These are phyloP conservation scores for Dromiciops gliroides DNA, from an alignment of 2,113 vertebrate species.

Conservation along the genomic window DNA sequence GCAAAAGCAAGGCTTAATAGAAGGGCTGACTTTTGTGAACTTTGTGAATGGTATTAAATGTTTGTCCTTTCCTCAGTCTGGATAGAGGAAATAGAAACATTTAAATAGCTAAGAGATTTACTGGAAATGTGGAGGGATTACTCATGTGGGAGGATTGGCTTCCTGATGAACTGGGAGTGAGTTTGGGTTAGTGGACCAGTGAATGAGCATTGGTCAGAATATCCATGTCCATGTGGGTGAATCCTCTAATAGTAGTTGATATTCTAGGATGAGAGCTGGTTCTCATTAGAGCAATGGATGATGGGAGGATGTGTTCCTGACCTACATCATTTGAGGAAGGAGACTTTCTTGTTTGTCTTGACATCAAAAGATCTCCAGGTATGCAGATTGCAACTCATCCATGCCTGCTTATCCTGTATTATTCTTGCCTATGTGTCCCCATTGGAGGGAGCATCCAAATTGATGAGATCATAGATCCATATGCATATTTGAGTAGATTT, in stretches of 20 bases:
- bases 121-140: background rate
- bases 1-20: too few species aligned
- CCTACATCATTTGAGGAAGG: background rate
- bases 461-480: background rate
- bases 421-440: background rate
- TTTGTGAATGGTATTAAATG: background rate
- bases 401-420: background rate
- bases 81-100: background rate
- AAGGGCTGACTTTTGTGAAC: background rate
- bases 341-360: background rate
- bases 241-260: background rate
- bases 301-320: background rate
- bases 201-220: background rate
- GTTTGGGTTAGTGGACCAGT: background rate
- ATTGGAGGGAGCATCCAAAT: background rate
- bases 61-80: background rate
- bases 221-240: background rate
- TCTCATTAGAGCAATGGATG: background rate
- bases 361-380: background rate
- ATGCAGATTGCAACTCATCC: background rate
- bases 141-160: background rate
- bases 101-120: background rate
- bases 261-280: background rate
- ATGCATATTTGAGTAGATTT: background rate
- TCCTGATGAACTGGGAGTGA: background rate